These are phyloP conservation scores for Fragum sueziense DNA, from an alignment of 2,888 invertebrate species.

Conservation along the genomic window DNA sequence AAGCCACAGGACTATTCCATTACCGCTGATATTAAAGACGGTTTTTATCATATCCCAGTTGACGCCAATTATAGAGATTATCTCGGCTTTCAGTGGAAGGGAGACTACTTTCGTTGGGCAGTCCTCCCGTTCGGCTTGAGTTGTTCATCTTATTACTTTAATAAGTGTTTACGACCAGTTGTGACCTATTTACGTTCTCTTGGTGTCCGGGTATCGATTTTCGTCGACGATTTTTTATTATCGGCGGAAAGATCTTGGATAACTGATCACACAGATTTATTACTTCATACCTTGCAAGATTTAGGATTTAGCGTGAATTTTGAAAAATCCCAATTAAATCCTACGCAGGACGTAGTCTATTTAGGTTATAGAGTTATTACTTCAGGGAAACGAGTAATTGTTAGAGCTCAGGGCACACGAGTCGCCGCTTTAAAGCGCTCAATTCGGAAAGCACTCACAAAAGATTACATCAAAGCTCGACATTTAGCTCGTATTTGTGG, in stretches of 20 bases:
- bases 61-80: too few species aligned
- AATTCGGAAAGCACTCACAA: not conserved
- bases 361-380: too few species aligned
- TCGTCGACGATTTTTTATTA: constrained; percentile 29
- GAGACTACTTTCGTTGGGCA: too few species aligned
- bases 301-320: constrained; percentile 6
- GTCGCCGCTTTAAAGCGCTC: constrained; percentile 5
- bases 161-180: constrained; percentile 1
- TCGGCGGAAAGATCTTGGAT: too few species aligned
- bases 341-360: too few species aligned
- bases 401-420: not conserved
- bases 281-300: constrained; percentile 16
- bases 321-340: not conserved
- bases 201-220: constrained; percentile 24
- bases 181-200: constrained; percentile 9
- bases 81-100: too few species aligned
- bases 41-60: too few species aligned
- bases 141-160: constrained; percentile 31
- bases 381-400: not conserved
- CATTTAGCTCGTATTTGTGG: constrained; percentile 19
- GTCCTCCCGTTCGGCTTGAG: too few species aligned
- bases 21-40: constrained; percentile 17
- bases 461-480: not conserved
- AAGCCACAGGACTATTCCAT: too few species aligned
- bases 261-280: too few species aligned